Evolutionary conservation across 2,888 invertebrate species (phyloP).

Genomic region (Nysson spinosus): DNA sequence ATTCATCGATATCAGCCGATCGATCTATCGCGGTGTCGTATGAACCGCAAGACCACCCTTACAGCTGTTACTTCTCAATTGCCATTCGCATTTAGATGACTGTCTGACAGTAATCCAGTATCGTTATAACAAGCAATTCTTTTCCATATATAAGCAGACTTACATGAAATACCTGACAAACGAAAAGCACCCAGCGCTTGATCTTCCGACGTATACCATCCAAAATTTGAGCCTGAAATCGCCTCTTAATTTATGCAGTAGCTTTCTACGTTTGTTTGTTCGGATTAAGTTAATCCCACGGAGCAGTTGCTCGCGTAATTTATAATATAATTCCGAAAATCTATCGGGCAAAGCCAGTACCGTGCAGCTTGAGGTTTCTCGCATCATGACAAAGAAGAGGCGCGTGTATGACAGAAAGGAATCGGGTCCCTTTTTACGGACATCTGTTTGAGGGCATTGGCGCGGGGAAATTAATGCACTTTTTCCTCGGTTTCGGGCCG

Average conservation of each 20-base stretch:
- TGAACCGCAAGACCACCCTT: slow-evolving; percentile 13
- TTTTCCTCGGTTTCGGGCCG: slow-evolving; percentile 40
- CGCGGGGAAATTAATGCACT: slow-evolving; percentile 55
- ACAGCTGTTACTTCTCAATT: slow-evolving; percentile 42
- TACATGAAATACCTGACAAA: no score
- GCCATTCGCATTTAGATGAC: slow-evolving; percentile 16
- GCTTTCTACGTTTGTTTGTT: no score
- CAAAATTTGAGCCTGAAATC: no score
- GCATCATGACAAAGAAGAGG: slow-evolving; percentile 19
- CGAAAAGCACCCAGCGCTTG: no score
- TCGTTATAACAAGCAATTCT: slow-evolving; percentile 22
- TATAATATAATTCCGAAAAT: no score
- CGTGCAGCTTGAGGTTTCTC: no score
- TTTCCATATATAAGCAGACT: slow-evolving; percentile 31
- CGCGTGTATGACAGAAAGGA: slow-evolving; percentile 36
- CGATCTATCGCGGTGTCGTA: slow-evolving; percentile 24
- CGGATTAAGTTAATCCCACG: no score
- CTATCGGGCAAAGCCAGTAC: no score
- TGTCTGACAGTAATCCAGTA: slow-evolving; percentile 36
- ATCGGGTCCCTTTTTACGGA: slow-evolving; percentile 32
- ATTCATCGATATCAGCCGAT: slow-evolving; percentile 34
- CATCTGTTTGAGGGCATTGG: slow-evolving; percentile 43
- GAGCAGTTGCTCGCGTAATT: no score
- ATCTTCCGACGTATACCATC: no score
- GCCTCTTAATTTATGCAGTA: no score